phyloP scores from a whole-genome alignment of 2,888 invertebrate species.

The Diarsia dahlii region DNA sequence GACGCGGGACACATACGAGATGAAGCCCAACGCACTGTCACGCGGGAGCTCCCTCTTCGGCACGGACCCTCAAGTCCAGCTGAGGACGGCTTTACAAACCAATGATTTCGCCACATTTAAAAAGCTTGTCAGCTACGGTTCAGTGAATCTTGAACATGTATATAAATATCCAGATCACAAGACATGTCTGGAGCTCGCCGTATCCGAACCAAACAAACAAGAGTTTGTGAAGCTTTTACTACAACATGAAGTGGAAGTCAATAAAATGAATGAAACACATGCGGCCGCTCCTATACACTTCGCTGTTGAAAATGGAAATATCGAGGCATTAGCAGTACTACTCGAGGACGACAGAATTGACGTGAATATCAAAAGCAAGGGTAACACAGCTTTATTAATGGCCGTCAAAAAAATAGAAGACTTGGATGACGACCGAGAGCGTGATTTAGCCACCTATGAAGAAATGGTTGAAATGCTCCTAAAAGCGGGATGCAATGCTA shows the following conservation, averaged over 20 bases:
- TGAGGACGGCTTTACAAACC: conserved; percentile 88
- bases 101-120: conserved; percentile 89
- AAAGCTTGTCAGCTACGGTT: conserved; percentile 85
- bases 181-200: conserved; percentile 91
- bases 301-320: conserved; percentile 90
- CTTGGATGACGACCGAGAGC: conserved; percentile 86
- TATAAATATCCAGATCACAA: conserved; percentile 91
- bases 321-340: conserved; percentile 85
- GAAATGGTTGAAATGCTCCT: conserved; percentile 89
- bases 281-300: conserved; percentile 92
- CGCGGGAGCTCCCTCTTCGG: conserved; percentile 87
- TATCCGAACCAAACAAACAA: conserved; percentile 85
- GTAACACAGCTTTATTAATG: conserved; percentile 89
- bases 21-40: conserved; percentile 83
- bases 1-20: conserved; percentile 88
- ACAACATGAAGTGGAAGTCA: conserved; percentile 91
- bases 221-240: conserved; percentile 91
- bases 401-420: conserved; percentile 89
- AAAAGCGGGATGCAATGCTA: conserved; percentile 90
- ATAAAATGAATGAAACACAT: conserved; percentile 89
- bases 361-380: conserved; percentile 87
- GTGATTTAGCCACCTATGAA: conserved; percentile 82
- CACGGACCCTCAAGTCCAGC: conserved; percentile 86
- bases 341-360: conserved; percentile 87
- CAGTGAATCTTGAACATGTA: conserved; percentile 89